A percentile compares a stretch with the other conserved stretches of the same genome.
Evolutionary conservation across 2,888 invertebrate genomes (phyloP).

Genomic region (Melipona beecheii): DNA sequence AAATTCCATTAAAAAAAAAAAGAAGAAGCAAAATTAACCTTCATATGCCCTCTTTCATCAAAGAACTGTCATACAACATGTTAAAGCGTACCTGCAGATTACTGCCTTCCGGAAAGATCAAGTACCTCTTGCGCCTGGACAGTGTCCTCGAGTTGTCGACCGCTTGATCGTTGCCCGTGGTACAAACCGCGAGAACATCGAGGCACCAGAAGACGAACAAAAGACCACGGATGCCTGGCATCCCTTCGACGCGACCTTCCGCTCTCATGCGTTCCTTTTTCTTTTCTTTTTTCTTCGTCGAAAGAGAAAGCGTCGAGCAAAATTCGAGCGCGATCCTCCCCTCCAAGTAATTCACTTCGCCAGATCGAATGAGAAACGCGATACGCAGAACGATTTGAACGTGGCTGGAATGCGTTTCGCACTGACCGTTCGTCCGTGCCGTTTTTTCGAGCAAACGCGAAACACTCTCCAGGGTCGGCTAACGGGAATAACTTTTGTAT

Average conservation of each 20-base stretch:
- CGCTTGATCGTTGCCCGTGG: slow-evolving; percentile 7
- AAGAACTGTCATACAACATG: too few species aligned
- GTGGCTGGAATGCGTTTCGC: slow-evolving; percentile 21
- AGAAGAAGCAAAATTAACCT: too few species aligned
- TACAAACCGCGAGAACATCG: slow-evolving; percentile 46
- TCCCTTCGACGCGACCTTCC: slow-evolving; percentile 31
- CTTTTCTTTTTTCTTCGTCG: neutral
- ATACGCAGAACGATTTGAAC: slow-evolving; percentile 34
- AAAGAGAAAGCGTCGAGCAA: slow-evolving; percentile 4
- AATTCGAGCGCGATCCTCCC: neutral
- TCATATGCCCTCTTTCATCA: too few species aligned
- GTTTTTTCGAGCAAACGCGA: slow-evolving; percentile 1
- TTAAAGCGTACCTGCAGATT: slow-evolving; percentile 85
- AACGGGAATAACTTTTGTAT: slow-evolving; percentile 50
- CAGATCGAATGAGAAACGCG: neutral
- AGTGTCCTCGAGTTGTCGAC: slow-evolving; percentile 71
- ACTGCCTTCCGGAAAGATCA: slow-evolving; percentile 87
- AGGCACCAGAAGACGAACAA: slow-evolving; percentile 55
- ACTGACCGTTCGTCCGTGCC: slow-evolving; percentile 10
- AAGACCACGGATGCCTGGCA: slow-evolving; percentile 48
- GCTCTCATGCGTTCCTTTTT: slow-evolving; percentile 13
- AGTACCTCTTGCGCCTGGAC: slow-evolving; percentile 86
- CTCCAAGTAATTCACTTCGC: too few species aligned
- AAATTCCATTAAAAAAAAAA: too few species aligned
- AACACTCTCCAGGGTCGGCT: slow-evolving; percentile 33